Evolutionary conservation across 53 echinoderm and acorn worm species (phyloP).

Genomic region (Echinarachnius parma): DNA sequence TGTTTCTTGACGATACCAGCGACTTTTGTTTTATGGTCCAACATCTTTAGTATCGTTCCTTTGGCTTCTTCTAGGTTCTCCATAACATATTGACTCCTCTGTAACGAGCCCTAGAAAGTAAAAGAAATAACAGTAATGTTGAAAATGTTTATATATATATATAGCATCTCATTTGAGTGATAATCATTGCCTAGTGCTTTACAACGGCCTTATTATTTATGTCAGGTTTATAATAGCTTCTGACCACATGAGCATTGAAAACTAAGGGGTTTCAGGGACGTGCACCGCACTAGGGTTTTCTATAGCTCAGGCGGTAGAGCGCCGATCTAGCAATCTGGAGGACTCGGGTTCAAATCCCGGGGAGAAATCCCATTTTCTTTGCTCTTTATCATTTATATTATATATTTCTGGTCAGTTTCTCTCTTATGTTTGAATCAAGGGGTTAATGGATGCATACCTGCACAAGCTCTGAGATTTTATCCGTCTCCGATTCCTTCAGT

Average conservation of each 20-base stretch:
- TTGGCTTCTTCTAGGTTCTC: slow-evolving; percentile 91
- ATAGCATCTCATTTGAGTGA: not conserved
- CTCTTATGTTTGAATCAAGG: not conserved
- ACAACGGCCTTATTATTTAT: not conserved
- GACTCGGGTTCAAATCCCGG: no score
- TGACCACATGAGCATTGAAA: no score
- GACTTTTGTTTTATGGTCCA: slow-evolving; percentile 96
- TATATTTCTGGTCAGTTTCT: no score
- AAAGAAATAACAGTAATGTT: slow-evolving; percentile 1
- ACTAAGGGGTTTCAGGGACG: no score
- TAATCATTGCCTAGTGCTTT: no score
- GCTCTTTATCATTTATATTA: no score
- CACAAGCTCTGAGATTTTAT: slow-evolving; percentile 80
- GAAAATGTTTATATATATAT: not conserved
- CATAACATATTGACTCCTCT: slow-evolving; percentile 83
- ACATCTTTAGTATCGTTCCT: slow-evolving; percentile 73
- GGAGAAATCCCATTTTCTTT: no score
- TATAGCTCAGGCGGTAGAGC: no score
- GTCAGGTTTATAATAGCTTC: no score
- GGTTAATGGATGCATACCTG: slow-evolving; percentile 61
- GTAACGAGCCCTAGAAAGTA: slow-evolving; percentile 79
- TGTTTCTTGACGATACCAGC: slow-evolving; percentile 93
- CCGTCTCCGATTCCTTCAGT: slow-evolving; percentile 67
- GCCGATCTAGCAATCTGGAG: no score
- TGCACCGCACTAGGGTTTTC: no score